Percentiles rank a stretch among this genome's conserved stretches.
Evolutionary conservation across 2,888 invertebrate genomes (phyloP).

Genomic region (Geophilus truncorum): DNA sequence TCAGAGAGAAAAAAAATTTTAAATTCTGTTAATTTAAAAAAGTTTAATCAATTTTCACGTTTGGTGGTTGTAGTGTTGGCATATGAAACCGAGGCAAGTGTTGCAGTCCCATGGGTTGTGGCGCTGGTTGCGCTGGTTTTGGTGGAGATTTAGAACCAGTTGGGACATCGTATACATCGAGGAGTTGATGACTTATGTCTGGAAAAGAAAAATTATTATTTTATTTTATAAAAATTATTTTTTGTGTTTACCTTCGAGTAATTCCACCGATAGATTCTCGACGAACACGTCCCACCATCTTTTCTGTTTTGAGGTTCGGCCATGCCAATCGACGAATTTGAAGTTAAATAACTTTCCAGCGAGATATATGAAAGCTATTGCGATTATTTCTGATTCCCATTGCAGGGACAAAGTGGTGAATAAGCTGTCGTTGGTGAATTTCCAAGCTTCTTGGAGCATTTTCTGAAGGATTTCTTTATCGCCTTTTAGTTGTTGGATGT

Average conservation of each 20-base stretch:
- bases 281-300: slow-evolving; percentile 99
- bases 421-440: slow-evolving; percentile 96
- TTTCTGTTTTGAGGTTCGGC: slow-evolving; percentile 65
- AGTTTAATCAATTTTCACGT: no score
- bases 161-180: slow-evolving; percentile 74
- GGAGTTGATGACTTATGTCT: slow-evolving; percentile 90
- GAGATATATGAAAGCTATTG: slow-evolving; percentile 93
- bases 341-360: slow-evolving; percentile 94
- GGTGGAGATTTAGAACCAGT: no score
- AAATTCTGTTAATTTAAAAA: no score
- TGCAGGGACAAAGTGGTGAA: slow-evolving; percentile 94
- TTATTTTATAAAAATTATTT: neutral
- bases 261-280: slow-evolving; percentile 86
- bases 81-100: no score
- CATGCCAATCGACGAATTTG: slow-evolving; percentile 89
- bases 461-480: slow-evolving; percentile 90
- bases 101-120: slow-evolving; percentile 40
- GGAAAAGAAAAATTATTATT: slow-evolving; percentile 35
- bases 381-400: slow-evolving; percentile 98
- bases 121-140: slow-evolving; percentile 54
- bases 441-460: slow-evolving; percentile 99
- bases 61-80: no score
- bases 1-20: no score
- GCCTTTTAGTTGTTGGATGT: slow-evolving; percentile 88
- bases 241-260: slow-evolving; percentile 65